phyloP scores from a whole-genome alignment of 1,140 invertebrate species.

The Spodoptera litura region DNA sequence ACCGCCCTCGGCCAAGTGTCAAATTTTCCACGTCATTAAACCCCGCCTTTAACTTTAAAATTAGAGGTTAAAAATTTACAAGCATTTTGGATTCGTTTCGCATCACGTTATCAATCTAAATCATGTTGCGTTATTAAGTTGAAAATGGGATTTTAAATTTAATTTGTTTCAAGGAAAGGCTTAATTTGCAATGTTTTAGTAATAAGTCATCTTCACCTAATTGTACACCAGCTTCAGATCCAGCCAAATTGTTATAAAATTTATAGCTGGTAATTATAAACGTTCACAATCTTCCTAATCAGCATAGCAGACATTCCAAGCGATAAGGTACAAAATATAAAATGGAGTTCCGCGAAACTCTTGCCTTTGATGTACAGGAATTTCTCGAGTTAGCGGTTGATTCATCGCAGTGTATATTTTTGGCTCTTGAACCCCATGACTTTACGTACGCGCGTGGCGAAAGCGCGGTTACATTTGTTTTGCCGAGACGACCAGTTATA shows the following conservation, averaged over 20 bases:
- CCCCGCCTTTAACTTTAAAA: constrained; percentile 63
- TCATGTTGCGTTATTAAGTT: constrained; percentile 9
- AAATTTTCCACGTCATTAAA: constrained; percentile 80
- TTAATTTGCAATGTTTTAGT: too few relatives aligned
- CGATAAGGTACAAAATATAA: constrained; percentile 51
- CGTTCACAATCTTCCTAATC: constrained; percentile 34
- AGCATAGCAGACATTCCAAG: constrained; percentile 41
- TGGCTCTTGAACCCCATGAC: constrained; percentile 55
- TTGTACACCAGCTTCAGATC: neutral
- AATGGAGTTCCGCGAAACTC: constrained; percentile 68
- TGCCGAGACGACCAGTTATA: constrained; percentile 63
- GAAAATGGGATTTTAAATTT: constrained; percentile 20
- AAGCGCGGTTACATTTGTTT: constrained; percentile 71
- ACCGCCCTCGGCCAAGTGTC: constrained; percentile 71
- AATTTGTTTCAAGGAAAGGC: neutral
- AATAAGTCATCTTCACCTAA: neutral
- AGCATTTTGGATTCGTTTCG: constrained; percentile 45
- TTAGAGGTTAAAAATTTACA: constrained; percentile 54
- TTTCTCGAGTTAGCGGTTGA: constrained; percentile 75
- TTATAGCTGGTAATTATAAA: constrained; percentile 20
- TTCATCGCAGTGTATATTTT: constrained; percentile 77
- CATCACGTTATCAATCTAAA: constrained; percentile 32
- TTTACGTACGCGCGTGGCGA: constrained; percentile 59
- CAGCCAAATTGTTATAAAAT: neutral
- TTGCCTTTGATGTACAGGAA: constrained; percentile 77